Evolutionary conservation across 2,797 vertebrate genomes (phyloP), one percentile per base, ranked within the genome.

Genomic region (Rhinatrema bivittatum): DNA sequence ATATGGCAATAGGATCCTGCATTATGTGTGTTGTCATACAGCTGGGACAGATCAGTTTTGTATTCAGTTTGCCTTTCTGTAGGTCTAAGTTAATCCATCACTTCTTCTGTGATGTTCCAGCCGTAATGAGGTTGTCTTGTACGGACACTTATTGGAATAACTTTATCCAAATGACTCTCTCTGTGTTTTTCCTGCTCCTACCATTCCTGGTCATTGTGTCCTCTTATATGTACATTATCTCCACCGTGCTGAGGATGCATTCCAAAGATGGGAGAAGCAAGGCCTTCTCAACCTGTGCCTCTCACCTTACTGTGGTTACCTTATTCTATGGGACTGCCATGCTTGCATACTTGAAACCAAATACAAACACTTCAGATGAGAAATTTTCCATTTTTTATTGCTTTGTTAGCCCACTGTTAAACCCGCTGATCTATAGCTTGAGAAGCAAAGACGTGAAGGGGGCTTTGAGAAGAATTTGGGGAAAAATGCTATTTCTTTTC

Each of bases 171-270:
- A 60, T 44, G 6, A 16, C 42, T 15, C 50, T 50, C 2, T 48
- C 51, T 5, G 5, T 63, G 4, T 23, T 72, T 17, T 4, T 21
- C 0, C 47, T 82, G 4, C 33, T 83, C 3, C 60, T 59, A 4
- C 75, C 81, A 9, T 46, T 86, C 13, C 20, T 34, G 4, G 29
- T 68, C 7, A 57, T 60, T 13, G 25, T 68, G 10, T 18, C 53
- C 7, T 67, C 66, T 25, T 65, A 70, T 0, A 25, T 57, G 7
- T 13, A 13, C 22, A 68, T 70, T 3, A 15, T 61, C 1, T 16
- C 20, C 1, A 35, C 59, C 1, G 31, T 66, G 19, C 33, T 62
- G 16, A 42, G 25, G 17, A 66, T 60, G 13, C 32, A 15, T 32
- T 49, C 47, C 2, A 37, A 36, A 2, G 15, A 35, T 0, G 39